Base-by-base conservation (phyloP, 1,140 invertebrate genomes). In the Euglossa dilemma region DNA sequence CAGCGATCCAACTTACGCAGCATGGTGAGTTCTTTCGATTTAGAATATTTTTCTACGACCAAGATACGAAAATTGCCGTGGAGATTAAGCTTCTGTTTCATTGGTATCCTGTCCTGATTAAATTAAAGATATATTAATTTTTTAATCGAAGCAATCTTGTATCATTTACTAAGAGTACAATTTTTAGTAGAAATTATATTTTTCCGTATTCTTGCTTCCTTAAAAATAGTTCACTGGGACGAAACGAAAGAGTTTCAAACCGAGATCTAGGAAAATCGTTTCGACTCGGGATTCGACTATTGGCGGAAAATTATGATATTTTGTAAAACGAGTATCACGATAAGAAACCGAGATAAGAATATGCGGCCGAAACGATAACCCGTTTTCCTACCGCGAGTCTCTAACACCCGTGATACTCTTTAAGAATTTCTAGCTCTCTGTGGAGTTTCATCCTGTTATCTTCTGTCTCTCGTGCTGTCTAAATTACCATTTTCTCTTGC, bases 1-100 rank as follows among this genome's bases (percentile, higher is more conserved):
- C 94, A 96, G 95, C 92, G 97, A 98, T 95, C 98, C 98, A 59
- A 97, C 96, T 78, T 96, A 96, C 87, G 97, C 98, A 85, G 95
- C 96, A 91, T 98, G 98, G 98, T 98, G 94, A 97, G 96, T 95
- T 2, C 14, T 64, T 23, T n/a, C 7, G 0, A 16, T 16, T 0
- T 50, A 12, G 9, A 50, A 50, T 50, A 50, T 50, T 9, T n/a
- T 50, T 0, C 8, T 50, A 6, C 12, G 7, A 12, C 7, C 7
- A 11, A 50, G 12, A n/a, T n/a, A n/a, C n/a, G n/a, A n/a, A n/a
- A n/a, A n/a, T n/a, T n/a, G n/a, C n/a, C n/a, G n/a, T n/a, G n/a
- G n/a, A n/a, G n/a, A n/a, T n/a, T n/a, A n/a, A n/a, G n/a, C n/a
- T 54, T 54, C 0, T 54, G 36, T 36, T 36, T 36, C 4, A 36